These are phyloP conservation scores for Cathartes aura DNA, from an alignment of 2,113 vertebrate species.

Conservation along the genomic window DNA sequence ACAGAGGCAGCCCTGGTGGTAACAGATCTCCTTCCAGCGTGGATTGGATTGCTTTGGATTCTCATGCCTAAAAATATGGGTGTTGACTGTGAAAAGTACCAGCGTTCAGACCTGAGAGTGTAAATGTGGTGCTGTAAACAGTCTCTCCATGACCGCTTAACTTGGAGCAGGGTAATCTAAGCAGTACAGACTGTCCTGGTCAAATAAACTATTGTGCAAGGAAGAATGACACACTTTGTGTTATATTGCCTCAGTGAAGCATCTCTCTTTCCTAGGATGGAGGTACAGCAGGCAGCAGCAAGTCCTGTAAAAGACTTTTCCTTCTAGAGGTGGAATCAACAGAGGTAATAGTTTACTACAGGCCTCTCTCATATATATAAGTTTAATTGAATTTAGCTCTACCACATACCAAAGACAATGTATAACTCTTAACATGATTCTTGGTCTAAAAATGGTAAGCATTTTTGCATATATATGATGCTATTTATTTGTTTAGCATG, in stretches of 20 bases:
- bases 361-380: neutral
- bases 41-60: neutral
- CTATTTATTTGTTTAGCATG: neutral
- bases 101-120: fast-evolving
- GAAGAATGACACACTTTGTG: neutral
- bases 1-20: neutral
- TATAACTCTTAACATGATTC: neutral
- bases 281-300: neutral
- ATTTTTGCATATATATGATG: neutral
- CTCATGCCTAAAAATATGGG: neutral
- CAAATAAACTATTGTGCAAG: neutral
- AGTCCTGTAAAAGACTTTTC: neutral
- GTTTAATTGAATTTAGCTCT: neutral
- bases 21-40: fast-evolving
- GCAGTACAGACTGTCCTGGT: neutral
- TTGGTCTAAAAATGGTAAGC: neutral
- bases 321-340: neutral
- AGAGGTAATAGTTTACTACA: neutral
- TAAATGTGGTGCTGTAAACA: fast-evolving
- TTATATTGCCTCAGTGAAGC: neutral
- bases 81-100: neutral
- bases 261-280: neutral
- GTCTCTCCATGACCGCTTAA: neutral
- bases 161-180: neutral
- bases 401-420: neutral